Conservation (phyloP, 2,888 invertebrate species). For the Drosophila eohydei region DNA sequence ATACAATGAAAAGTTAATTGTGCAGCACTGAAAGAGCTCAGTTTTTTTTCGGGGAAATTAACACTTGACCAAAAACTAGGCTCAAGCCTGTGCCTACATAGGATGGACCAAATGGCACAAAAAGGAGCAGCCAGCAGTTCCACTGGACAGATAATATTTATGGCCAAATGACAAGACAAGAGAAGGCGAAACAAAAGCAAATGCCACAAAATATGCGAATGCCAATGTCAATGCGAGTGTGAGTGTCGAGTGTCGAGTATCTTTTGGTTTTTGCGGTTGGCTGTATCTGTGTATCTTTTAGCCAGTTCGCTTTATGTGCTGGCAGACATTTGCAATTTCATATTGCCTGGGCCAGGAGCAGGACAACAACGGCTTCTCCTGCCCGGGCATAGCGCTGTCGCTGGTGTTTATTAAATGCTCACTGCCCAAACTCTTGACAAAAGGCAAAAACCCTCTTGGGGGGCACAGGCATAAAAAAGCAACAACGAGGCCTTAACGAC, state of each 20-base stretch:
- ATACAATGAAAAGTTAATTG: slow-evolving; percentile 60
- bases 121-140: slow-evolving; percentile 32
- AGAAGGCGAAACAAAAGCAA: slow-evolving; percentile 50
- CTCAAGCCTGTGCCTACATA: not conserved
- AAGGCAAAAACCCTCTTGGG: slow-evolving; percentile 56
- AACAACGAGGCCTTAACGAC: slow-evolving; percentile 65
- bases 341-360: slow-evolving; percentile 46
- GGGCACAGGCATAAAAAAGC: slow-evolving; percentile 56
- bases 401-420: slow-evolving; percentile 75
- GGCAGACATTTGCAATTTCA: slow-evolving; percentile 76
- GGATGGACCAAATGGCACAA: slow-evolving; percentile 11
- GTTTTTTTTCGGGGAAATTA: slow-evolving; percentile 65
- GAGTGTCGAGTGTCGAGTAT: slow-evolving; percentile 36
- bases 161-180: slow-evolving; percentile 62
- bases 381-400: slow-evolving; percentile 10
- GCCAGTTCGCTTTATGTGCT: slow-evolving; percentile 47
- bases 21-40: slow-evolving; percentile 29
- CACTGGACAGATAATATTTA: slow-evolving; percentile 67
- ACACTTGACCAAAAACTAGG: slow-evolving; percentile 61
- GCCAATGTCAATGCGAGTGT: slow-evolving; percentile 14
- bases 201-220: slow-evolving; percentile 73
- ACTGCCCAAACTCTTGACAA: slow-evolving; percentile 70
- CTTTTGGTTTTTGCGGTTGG: slow-evolving; percentile 66
- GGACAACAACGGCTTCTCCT: slow-evolving; percentile 8
- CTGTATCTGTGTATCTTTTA: slow-evolving; percentile 66